phyloP scores from a whole-genome alignment of 2,888 invertebrate species.

The Anagyrus pseudococci region DNA sequence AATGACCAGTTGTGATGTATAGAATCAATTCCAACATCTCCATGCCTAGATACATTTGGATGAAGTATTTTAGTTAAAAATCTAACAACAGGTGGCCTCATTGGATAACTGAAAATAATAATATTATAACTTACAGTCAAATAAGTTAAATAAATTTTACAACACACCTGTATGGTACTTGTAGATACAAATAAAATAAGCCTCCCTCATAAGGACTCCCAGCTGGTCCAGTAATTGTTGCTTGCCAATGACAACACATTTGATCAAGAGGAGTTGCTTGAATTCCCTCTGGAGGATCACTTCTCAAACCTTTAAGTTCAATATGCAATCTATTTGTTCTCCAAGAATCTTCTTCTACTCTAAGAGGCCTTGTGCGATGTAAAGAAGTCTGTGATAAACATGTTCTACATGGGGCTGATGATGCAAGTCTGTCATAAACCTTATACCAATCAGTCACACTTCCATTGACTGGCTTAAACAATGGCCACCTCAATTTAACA shows the following conservation, averaged over 20 bases:
- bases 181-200: conserved; percentile 87
- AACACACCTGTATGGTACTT: conserved; percentile 79
- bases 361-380: conserved; percentile 66
- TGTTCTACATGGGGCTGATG: conserved; percentile 73
- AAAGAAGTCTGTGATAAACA: conserved; percentile 87
- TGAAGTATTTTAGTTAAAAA: conserved; percentile 93
- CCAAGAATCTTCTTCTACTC: conserved; percentile 80
- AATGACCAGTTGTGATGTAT: conserved; percentile 97
- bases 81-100: conserved; percentile 89
- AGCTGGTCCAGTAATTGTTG: conserved; percentile 87
- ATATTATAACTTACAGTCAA: neutral
- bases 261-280: conserved; percentile 81
- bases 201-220: conserved; percentile 96
- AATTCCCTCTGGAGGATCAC: conserved; percentile 86
- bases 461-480: conserved; percentile 75
- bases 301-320: conserved; percentile 74
- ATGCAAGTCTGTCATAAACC: conserved; percentile 68
- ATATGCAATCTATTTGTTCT: conserved; percentile 79
- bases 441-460: conserved; percentile 80
- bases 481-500: conserved; percentile 82
- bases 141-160: neutral
- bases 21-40: conserved; percentile 94
- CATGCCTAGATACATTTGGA: conserved; percentile 93
- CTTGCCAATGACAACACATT: conserved; percentile 91
- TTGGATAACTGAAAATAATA: conserved; percentile 72